Base-by-base conservation (phyloP, 1,140 invertebrate genomes). In the Scaptomyza graminum region DNA sequence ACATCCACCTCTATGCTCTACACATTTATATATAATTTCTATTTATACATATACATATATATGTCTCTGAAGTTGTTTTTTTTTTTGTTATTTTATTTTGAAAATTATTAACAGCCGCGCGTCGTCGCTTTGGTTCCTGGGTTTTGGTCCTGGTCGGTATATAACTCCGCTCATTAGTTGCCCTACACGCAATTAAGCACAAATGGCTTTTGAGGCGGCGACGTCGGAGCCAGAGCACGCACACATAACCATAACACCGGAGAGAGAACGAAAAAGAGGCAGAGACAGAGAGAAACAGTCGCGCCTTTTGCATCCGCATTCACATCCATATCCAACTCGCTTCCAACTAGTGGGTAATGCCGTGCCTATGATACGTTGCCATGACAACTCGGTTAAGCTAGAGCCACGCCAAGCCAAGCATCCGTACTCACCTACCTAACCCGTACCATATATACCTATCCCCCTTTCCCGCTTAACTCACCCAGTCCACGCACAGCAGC, bases 141-240 rank as follows among this genome's bases (percentile, higher is more conserved):
- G 52, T 78, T 46, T 44, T 34, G 46, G 47, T 78, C 50, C 63
- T 87, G 69, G 74, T 74, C 73, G 79, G 75, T 79, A 83, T 76
- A 81, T 87, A 87, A 88, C 83, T 88, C 72, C 76, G 83, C 83
- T 87, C 83, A 87, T 87, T 87, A 87, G 83, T 87, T 88, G 83
- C 79, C 83, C 83, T 88, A 87, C 83, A 88, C 83, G 83, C 83
- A 87, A 87, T 87, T 87, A 88, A 83, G 83, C 83, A 87, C 83
- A 87, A 87, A 87, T 88, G 83, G 83, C 83, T 87, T 87, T 87
- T 74, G 75, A 87, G 82, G 81, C 81, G 74, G 65, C 60, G 31
- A 9, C 31, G 57, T 69, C 66, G 54, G 67, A 72, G 56, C 51
- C 66, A 49, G 67, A 72, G 56, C 51, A 69, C 50, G 62, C 79